These are phyloP conservation scores for Diloba caeruleocephala DNA, from an alignment of 2,888 invertebrate genomes.

Conservation along the genomic window DNA sequence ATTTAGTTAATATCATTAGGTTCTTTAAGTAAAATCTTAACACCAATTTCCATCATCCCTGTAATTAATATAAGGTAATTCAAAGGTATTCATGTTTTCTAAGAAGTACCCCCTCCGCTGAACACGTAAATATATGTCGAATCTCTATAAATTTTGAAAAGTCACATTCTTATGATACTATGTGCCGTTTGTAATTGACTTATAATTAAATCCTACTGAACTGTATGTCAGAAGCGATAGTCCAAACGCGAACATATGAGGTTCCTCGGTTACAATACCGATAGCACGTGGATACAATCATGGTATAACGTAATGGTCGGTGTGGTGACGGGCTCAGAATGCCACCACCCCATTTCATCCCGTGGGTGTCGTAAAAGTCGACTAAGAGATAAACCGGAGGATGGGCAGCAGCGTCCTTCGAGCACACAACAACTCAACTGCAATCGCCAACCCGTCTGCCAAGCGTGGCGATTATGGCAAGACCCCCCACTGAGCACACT, in stretches of 20 bases:
- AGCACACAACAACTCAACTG: no score
- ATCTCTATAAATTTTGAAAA: slow-evolving; percentile 33
- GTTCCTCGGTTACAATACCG: slow-evolving; percentile 2
- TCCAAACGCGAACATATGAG: slow-evolving; percentile 12
- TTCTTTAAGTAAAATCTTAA: no score
- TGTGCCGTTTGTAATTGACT: slow-evolving; percentile 31
- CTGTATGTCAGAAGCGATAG: slow-evolving; percentile 33
- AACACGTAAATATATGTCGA: slow-evolving; percentile 7
- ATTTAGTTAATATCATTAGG: no score
- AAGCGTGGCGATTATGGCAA: no score
- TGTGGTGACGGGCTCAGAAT: no score
- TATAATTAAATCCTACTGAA: slow-evolving; percentile 42
- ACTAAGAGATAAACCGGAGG: no score
- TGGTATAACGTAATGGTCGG: slow-evolving; percentile 10
- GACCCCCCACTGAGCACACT: no score
- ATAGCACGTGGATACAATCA: slow-evolving; percentile 11
- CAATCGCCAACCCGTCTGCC: no score
- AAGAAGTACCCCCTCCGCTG: slow-evolving; percentile 5
- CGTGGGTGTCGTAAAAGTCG: no score
- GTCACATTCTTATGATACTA: slow-evolving; percentile 38
- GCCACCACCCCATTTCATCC: no score
- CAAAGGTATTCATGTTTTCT: neutral
- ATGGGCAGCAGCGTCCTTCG: no score
- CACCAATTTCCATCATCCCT: neutral
- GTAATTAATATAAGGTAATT: neutral